Evolutionary conservation across 2,888 invertebrate genomes (phyloP), one percentile per base, ranked within the genome.

Genomic region (Caenorhabditis uteleia): DNA sequence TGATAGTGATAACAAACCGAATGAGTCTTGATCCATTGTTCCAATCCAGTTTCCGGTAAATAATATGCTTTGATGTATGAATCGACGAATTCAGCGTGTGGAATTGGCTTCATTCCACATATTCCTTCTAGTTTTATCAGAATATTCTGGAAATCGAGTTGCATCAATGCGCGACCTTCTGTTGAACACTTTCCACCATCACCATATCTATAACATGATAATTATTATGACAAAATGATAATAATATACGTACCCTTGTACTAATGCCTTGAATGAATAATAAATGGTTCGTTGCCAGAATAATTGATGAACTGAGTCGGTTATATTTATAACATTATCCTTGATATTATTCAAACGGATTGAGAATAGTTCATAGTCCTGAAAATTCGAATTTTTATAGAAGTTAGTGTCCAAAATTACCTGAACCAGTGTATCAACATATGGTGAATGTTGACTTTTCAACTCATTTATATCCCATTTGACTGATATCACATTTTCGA

Each of bases 1-100:
- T n/a, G n/a, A n/a, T n/a, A n/a, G n/a, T n/a, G n/a, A n/a, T n/a
- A n/a, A n/a, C n/a, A n/a, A 84, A 90, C 90, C 60, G 88, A 88
- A 83, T 93, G 91, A 36, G 91, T 90, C 71, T 88, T 88, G 7
- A 97, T 88, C 89, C 95, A 98, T 45, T 89, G 89, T 83, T 95
- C 94, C 34, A 98, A 86, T 50, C 90, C 90, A 61, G 88, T 88
- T 78, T 94, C 90, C 0, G 94, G 92, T 73, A 93, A 87, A 86
- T 98, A 98, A 84, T 91, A 98, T 0, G 95, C 95, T 84, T 97
- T 97, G 0, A 98, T 91, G 83, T 94, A 98, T 51, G 89, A 88
- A 85, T 97, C 95, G 0, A 97, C 95, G 79, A 91, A 92, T 53
- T 91, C 90, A 69, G 90, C 89, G 80, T 91, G 91, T 0, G 95